Base-by-base conservation (phyloP, 1,140 invertebrate genomes). In the Drosophila baimaii region DNA sequence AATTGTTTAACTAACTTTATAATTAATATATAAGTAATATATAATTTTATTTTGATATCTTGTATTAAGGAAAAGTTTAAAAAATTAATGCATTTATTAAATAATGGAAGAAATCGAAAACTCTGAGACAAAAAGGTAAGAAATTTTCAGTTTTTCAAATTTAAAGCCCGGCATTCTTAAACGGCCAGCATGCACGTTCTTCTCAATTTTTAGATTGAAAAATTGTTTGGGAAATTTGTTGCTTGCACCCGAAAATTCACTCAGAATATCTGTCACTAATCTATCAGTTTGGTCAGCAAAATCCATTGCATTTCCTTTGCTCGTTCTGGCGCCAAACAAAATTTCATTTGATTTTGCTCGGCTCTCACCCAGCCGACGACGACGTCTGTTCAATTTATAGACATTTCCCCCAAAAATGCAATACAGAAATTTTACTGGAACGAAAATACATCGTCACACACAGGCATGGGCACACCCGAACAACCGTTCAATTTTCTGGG, bases 241-340 rank as follows among this genome's bases (percentile, higher is more conserved):
- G 29, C 46, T 47, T 27, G 21, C 35, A 23, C 5, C 25, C 65
- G 23, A 49, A 54, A 69, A 66, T 69, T 57, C 69, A 71, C 52
- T 58, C 35, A 47, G 56, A 71, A 58, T 71, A 49, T 71, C 69
- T 71, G 65, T 71, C 69, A 71, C 66, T 71, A 56, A 71, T 71
- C 69, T 71, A 71, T 71, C 65, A 58, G 65, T 41, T 54, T 64
- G 41, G 61, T 46, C 64, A 49, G 43, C 43, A 61, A 64, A 62
- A 39, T 65, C 27, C 62, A 65, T 43, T 65, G 63, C 29, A 63
- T 63, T 65, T 65, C 39, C 39, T 33, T 33, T 69, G 35, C 15
- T 52, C 29, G 46, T 33, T 29, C 41, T 33, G 41, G 51, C 68
- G 33, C 68, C 68, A 39, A 35, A 70, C 65, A 39, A 71, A 71